A percentile compares a stretch with the other conserved stretches of the same genome.
Evolutionary conservation across 2,888 invertebrate species (phyloP).

Genomic region (Luffia ferchaultella): DNA sequence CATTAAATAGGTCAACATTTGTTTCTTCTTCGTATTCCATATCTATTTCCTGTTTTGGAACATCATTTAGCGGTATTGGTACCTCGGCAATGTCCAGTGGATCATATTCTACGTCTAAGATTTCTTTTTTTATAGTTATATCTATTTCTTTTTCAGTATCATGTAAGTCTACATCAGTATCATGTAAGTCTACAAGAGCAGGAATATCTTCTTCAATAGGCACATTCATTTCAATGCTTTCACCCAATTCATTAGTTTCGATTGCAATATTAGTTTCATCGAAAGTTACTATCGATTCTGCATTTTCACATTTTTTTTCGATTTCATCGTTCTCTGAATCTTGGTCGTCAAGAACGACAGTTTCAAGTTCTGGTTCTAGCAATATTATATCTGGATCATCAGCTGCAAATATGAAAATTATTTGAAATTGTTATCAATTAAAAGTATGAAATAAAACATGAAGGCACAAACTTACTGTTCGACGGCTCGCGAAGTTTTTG

Average conservation of each 20-base stretch:
- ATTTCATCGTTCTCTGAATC: conserved; percentile 18
- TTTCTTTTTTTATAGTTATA: background rate
- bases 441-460: too few species aligned
- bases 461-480: background rate
- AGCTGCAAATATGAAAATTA: conserved; percentile 28
- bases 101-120: background rate
- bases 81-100: background rate
- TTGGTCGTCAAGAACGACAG: conserved; percentile 30
- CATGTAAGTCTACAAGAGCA: background rate
- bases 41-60: background rate
- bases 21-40: background rate
- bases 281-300: background rate
- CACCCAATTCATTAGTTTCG: too few species aligned
- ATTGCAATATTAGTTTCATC: background rate
- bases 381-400: conserved; percentile 30
- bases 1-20: too few species aligned
- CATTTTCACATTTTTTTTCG: background rate
- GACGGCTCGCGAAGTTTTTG: background rate
- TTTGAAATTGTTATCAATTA: too few species aligned
- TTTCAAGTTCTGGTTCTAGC: conserved; percentile 39
- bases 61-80: background rate
- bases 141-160: background rate
- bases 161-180: background rate
- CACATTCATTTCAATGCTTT: too few species aligned
- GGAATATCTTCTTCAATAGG: too few species aligned